These are phyloP conservation scores for Hypercompe scribonia DNA, from an alignment of 2,888 invertebrate species.

Conservation along the genomic window DNA sequence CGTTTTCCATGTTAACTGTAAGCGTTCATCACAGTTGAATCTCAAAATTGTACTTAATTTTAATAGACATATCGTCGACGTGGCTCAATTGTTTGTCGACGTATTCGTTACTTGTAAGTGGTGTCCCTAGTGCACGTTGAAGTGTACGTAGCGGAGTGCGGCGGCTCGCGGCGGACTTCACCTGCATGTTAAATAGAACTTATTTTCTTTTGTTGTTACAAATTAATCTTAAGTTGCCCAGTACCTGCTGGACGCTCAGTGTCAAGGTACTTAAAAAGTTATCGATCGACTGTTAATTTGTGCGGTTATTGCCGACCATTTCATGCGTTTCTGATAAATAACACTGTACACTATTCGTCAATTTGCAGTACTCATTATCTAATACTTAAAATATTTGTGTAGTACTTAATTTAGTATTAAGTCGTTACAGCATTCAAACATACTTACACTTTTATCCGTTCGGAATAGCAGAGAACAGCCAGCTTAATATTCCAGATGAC, in stretches of 20 bases:
- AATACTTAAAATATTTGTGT: background rate
- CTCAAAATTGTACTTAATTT: slow-evolving; percentile 73
- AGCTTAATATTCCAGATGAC: no score
- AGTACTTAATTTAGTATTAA: background rate
- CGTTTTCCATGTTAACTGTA: slow-evolving; percentile 26
- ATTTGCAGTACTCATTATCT: background rate
- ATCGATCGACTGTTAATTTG: background rate
- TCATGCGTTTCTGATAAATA: background rate
- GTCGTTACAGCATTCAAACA: background rate
- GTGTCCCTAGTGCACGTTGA: background rate
- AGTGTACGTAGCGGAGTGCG: background rate
- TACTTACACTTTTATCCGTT: background rate
- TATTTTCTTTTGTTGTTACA: background rate
- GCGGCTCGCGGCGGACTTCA: background rate
- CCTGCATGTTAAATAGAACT: background rate
- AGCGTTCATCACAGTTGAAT: slow-evolving; percentile 57
- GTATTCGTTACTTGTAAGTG: slow-evolving; percentile 19
- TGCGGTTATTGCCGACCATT: background rate
- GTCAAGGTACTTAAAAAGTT: background rate
- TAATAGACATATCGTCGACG: slow-evolving; percentile 17
- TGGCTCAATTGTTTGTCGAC: slow-evolving; percentile 37
- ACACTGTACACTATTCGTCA: background rate
- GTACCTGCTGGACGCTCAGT: background rate
- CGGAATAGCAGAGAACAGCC: background rate
- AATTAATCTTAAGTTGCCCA: background rate